These are phyloP conservation scores for Gambusia yucatana DNA, from an alignment of 2,797 vertebrate genomes.

Conservation along the genomic window DNA sequence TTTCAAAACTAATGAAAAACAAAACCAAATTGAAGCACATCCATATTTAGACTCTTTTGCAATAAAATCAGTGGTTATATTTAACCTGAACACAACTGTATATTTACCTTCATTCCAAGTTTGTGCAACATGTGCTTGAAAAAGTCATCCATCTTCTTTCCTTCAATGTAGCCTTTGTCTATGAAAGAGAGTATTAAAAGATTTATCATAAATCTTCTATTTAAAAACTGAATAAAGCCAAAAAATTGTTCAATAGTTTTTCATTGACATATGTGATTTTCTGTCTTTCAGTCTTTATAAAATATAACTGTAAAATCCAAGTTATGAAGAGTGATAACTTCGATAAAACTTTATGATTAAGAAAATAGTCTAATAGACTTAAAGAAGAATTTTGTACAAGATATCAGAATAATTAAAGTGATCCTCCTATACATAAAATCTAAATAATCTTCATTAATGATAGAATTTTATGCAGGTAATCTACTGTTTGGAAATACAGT, in stretches of 20 bases:
- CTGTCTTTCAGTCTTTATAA: not conserved
- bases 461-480: not conserved
- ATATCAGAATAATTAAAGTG: not conserved
- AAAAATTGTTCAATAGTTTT: not conserved
- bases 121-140: conserved; percentile 81
- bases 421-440: not conserved
- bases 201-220: not conserved
- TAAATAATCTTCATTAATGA: not conserved
- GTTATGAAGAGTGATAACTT: not conserved
- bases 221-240: not conserved
- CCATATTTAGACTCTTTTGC: not conserved
- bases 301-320: not conserved
- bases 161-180: conserved; percentile 89
- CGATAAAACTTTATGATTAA: not conserved
- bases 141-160: conserved; percentile 85
- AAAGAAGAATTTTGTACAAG: not conserved
- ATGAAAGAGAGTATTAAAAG: conserved; percentile 7
- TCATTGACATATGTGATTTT: not conserved
- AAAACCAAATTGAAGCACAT: not conserved
- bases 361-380: not conserved
- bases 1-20: not conserved
- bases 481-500: not conserved
- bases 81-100: not conserved
- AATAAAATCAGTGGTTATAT: not conserved
- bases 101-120: conserved; percentile 81